A percentile compares a stretch with the other conserved stretches of the same genome.
phyloP scores from a whole-genome alignment of 2,113 vertebrate genomes.

The Pterophyllum scalare region DNA sequence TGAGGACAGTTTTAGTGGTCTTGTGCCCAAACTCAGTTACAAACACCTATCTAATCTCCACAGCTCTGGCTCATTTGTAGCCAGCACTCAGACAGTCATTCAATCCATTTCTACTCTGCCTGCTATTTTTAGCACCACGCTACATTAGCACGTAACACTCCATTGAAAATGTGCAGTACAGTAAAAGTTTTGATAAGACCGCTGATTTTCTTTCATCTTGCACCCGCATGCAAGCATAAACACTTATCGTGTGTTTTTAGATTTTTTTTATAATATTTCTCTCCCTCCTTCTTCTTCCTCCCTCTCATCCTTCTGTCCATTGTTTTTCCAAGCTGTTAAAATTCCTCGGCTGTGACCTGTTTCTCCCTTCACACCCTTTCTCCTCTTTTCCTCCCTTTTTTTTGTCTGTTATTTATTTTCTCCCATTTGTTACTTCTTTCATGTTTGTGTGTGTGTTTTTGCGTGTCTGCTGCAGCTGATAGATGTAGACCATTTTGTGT shows the following conservation, averaged over 20 bases:
- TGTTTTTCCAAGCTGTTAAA: conserved; percentile 80
- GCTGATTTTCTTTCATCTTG: conserved; percentile 21
- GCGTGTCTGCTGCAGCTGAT: conserved; percentile 39
- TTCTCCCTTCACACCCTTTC: conserved; percentile 46
- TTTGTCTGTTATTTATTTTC: conserved; percentile 17
- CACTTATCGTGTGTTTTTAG: conserved; percentile 42
- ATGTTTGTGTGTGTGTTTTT: conserved; percentile 5
- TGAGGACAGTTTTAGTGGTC: conserved; percentile 29
- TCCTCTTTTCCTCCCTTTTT: conserved; percentile 33
- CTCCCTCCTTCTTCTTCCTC: conserved; percentile 20
- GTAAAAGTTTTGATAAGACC: conserved; percentile 54
- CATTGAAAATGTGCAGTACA: conserved; percentile 54
- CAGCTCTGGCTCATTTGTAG: conserved; percentile 27
- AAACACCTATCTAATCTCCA: conserved; percentile 55
- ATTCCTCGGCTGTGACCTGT: conserved; percentile 72
- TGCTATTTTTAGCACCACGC: conserved; percentile 74
- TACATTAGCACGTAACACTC: conserved; percentile 72
- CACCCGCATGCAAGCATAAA: neutral
- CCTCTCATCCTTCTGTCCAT: conserved; percentile 58
- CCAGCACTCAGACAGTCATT: neutral
- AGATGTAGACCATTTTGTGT: conserved; percentile 23
- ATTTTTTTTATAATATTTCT: conserved; percentile 8
- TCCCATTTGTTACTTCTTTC: neutral
- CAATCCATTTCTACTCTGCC: conserved; percentile 42
- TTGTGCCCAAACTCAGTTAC: conserved; percentile 50